Evolutionary conservation across 2,888 invertebrate genomes (phyloP).

Genomic region (Euplexia lucipara): DNA sequence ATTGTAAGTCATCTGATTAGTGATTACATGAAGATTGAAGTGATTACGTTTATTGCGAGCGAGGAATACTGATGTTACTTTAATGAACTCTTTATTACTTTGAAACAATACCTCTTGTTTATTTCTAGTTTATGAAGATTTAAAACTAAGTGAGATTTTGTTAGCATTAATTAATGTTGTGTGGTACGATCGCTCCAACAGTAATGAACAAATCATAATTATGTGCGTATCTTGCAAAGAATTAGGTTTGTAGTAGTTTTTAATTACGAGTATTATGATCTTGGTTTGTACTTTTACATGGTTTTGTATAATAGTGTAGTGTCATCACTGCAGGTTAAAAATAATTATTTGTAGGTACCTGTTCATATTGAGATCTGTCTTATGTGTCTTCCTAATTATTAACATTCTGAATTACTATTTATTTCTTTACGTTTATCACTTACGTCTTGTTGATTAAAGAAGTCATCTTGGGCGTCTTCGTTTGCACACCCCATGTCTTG

Average conservation of each 20-base stretch:
- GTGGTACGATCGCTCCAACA: not conserved
- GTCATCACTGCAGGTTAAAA: too few species aligned
- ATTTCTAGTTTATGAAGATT: conserved; percentile 2
- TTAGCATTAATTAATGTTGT: conserved; percentile 8
- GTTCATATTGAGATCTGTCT: not conserved
- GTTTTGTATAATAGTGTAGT: not conserved
- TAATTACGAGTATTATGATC: too few species aligned
- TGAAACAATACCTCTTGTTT: conserved; percentile 7
- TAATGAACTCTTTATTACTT: conserved; percentile 6
- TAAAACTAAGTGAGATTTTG: conserved; percentile 18
- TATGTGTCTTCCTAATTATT: not conserved
- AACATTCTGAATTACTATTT: conserved; percentile 20
- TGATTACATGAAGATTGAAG: conserved; percentile 1
- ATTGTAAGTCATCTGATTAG: conserved; percentile 3
- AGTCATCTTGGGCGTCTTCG: conserved; percentile 90
- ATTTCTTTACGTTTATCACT: conserved; percentile 73
- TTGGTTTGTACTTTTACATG: not conserved
- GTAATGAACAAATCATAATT: conserved; percentile 3
- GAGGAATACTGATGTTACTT: not conserved
- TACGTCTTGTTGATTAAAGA: conserved; percentile 91
- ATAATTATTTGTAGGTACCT: not conserved
- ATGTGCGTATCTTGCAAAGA: not conserved
- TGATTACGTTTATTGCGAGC: conserved; percentile 8
- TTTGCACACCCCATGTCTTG: conserved; percentile 91
- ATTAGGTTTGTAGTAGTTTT: not conserved